Base-by-base conservation (phyloP, 2,888 invertebrate genomes). In the Neoascia interrupta region DNA sequence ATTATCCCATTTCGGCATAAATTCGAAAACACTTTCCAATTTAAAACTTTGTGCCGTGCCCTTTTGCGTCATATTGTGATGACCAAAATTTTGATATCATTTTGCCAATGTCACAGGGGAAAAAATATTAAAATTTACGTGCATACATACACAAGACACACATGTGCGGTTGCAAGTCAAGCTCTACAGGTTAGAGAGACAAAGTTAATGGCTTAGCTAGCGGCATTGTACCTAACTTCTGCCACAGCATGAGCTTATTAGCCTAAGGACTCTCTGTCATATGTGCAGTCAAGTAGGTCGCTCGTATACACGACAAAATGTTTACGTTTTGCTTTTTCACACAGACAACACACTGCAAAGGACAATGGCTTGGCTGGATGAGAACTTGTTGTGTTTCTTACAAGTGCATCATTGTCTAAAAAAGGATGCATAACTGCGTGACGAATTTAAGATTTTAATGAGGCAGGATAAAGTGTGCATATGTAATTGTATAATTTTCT, bases 121-220 rank as follows among this genome's bases (percentile, higher is more conserved):
- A n/a, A n/a, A n/a, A n/a, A n/a, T n/a, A n/a, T n/a, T n/a, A n/a
- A n/a, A n/a, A n/a, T n/a, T n/a, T n/a, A n/a, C n/a, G n/a, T n/a
- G n/a, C n/a, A n/a, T n/a, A n/a, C n/a, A n/a, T n/a, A n/a, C n/a
- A n/a, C n/a, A n/a, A n/a, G n/a, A n/a, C 11, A 37, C n/a, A 19
- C 1, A 28, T 54, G 56, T 53, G 45, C 49, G 31, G 31, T 37
- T 49, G 16, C 28, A 19, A 36, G 23, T 6, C 19, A 18, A 37
- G 39, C 58, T 76, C 76, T 47, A 76, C 76, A 76, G 76, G 76
- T 72, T 58, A 41, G 18, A 63, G 56, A 53, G 64, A 54, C 64
- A 64, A 76, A 64, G 76, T 76, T 72, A 76, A 72, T 70, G 76
- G 64, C 64, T 66, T 54, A 60, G 60, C 73, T 66, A 16, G 66